A percentile compares a stretch with the other conserved stretches of the same genome.
phyloP scores from a whole-genome alignment of 2,797 vertebrate species.

The Sebastes goodei region DNA sequence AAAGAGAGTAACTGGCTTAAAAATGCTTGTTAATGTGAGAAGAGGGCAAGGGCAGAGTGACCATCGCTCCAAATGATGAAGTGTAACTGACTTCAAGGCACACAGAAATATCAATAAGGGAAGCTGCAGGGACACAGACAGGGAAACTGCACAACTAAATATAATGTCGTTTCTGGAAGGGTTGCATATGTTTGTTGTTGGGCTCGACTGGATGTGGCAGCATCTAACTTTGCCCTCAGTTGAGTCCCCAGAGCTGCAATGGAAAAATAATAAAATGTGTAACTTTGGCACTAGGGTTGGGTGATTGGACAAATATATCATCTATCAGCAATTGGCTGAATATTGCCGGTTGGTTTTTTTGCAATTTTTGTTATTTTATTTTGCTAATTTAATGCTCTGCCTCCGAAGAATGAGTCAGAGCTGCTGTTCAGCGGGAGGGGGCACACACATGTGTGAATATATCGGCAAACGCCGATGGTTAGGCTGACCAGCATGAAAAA shows the following conservation, averaged over 20 bases:
- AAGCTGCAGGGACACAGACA: background rate
- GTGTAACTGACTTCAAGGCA: background rate
- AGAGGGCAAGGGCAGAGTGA: background rate
- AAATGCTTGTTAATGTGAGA: background rate
- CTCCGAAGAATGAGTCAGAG: background rate
- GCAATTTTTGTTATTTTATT: background rate
- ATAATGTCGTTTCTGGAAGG: background rate
- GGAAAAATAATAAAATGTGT: background rate
- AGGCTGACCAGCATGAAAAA: background rate
- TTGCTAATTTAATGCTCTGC: background rate
- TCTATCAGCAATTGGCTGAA: background rate
- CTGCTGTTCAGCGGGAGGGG: background rate
- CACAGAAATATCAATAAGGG: background rate
- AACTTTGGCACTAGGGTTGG: background rate
- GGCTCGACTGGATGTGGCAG: background rate
- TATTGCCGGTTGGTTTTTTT: background rate
- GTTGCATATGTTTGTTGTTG: background rate
- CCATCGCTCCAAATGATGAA: background rate
- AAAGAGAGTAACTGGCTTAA: background rate
- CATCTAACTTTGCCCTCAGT: background rate
- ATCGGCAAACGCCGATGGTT: background rate
- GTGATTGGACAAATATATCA: background rate
- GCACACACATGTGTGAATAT: background rate
- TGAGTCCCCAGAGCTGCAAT: background rate
- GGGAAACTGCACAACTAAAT: background rate